Percentiles rank a stretch among this genome's conserved stretches.
These are phyloP conservation scores for Knipowitschia caucasica DNA, from an alignment of 2,797 vertebrate genomes.

Conservation along the genomic window DNA sequence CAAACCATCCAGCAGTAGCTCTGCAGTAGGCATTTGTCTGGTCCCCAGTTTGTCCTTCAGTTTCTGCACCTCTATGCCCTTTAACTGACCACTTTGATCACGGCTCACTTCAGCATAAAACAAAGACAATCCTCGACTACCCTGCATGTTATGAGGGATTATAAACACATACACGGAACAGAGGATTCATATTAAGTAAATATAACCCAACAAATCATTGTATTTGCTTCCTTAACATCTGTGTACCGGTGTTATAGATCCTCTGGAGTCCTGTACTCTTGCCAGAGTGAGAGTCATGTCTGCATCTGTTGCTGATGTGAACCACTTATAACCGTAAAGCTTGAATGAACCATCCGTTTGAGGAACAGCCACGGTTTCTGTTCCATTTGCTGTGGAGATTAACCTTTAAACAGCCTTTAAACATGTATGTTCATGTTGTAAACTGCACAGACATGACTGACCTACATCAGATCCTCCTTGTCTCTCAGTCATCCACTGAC, in stretches of 20 bases:
- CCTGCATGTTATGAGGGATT: slow-evolving; percentile 49
- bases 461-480: slow-evolving; percentile 88
- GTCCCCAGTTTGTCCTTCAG: slow-evolving; percentile 90
- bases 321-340: slow-evolving; percentile 88
- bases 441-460: slow-evolving; percentile 43
- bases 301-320: slow-evolving; percentile 86
- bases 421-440: background rate
- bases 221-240: no score
- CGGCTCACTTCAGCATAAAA: slow-evolving; percentile 80
- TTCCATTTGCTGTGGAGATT: slow-evolving; percentile 68
- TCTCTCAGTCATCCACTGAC: slow-evolving; percentile 91
- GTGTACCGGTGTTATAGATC: slow-evolving; percentile 65
- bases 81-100: slow-evolving; percentile 72
- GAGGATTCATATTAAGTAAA: background rate
- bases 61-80: slow-evolving; percentile 81
- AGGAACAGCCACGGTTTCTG: slow-evolving; percentile 79
- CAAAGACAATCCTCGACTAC: slow-evolving; percentile 80
- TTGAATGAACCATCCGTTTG: slow-evolving; percentile 76
- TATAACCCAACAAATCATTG: background rate
- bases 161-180: background rate
- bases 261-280: slow-evolving; percentile 69
- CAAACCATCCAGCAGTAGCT: slow-evolving; percentile 81
- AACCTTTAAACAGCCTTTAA: background rate
- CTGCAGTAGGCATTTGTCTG: slow-evolving; percentile 84
- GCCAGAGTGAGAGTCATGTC: slow-evolving; percentile 84